phyloP scores from a whole-genome alignment of 2,113 vertebrate species.

The Toxostoma redivivum region DNA sequence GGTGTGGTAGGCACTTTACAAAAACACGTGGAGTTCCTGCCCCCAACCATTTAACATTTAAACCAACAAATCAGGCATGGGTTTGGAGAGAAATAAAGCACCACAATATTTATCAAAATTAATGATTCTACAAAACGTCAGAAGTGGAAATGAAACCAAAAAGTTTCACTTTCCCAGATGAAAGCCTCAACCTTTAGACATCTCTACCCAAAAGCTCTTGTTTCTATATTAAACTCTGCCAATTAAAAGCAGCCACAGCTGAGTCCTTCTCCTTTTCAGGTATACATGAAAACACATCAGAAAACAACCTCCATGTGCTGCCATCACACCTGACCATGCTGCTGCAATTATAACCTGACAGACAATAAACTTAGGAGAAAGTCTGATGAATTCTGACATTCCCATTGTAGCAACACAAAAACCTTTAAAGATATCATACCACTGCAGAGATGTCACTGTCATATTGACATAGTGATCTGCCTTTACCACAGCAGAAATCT shows the following conservation, averaged over 20 bases:
- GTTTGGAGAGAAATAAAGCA: neutral
- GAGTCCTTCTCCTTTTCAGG: neutral
- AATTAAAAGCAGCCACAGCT: neutral
- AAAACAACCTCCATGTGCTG: neutral
- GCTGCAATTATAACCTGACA: neutral
- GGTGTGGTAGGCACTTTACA: neutral
- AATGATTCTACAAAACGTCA: neutral
- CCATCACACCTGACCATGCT: neutral
- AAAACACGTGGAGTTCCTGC: neutral
- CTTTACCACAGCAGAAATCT: neutral
- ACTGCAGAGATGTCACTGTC: neutral
- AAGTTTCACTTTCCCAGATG: neutral
- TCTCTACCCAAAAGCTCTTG: neutral
- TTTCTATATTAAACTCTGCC: neutral
- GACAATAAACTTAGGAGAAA: slow-evolving; percentile 1
- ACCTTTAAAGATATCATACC: neutral
- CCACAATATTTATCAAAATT: neutral
- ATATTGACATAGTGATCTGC: neutral
- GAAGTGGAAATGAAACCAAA: neutral
- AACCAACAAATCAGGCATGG: neutral
- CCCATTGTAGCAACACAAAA: slow-evolving; percentile 11
- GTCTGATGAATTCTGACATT: neutral
- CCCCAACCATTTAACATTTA: neutral
- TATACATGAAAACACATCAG: neutral
- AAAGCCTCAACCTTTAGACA: neutral